phyloP scores from a whole-genome alignment of 2,113 vertebrate species.

The Dascyllus trimaculatus region DNA sequence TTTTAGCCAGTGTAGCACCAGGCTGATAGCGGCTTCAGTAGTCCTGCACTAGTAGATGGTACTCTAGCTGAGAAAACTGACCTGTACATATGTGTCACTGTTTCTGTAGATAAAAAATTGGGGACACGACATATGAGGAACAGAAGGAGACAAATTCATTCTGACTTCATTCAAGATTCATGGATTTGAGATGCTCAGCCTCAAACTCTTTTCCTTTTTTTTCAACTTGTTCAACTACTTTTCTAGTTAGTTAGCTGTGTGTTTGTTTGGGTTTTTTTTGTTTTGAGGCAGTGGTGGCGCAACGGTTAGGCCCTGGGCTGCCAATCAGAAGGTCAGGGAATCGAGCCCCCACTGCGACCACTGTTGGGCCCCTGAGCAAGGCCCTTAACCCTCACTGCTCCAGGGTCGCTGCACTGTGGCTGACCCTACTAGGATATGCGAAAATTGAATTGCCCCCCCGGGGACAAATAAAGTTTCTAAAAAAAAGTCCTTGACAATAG shows the following conservation, averaged over 20 bases:
- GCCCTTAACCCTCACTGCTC: too few relatives aligned
- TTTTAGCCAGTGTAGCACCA: neutral
- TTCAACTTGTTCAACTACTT: neutral
- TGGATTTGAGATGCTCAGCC: constrained; percentile 33
- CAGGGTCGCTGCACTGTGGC: too few relatives aligned
- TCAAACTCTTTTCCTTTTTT: constrained; percentile 26
- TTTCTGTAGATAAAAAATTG: constrained; percentile 85
- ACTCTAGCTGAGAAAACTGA: constrained; percentile 51
- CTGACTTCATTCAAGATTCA: constrained; percentile 34
- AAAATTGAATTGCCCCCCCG: too few relatives aligned
- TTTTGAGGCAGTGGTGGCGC: neutral
- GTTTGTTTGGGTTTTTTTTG: neutral
- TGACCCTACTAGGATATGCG: too few relatives aligned
- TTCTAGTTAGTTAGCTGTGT: constrained; percentile 43
- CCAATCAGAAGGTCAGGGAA: too few relatives aligned
- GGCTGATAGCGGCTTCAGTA: constrained; percentile 31
- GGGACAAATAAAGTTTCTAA: too few relatives aligned
- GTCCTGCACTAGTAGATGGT: neutral
- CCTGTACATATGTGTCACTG: constrained; percentile 64
- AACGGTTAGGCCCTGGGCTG: too few relatives aligned
- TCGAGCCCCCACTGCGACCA: too few relatives aligned
- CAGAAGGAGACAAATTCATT: constrained; percentile 58
- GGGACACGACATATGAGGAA: constrained; percentile 69
- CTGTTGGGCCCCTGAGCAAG: too few relatives aligned
- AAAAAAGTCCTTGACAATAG: too few relatives aligned